Percentiles rank a stretch among this genome's conserved stretches.
phyloP scores from a whole-genome alignment of 2,113 vertebrate genomes.

The Bujurquina vittata region DNA sequence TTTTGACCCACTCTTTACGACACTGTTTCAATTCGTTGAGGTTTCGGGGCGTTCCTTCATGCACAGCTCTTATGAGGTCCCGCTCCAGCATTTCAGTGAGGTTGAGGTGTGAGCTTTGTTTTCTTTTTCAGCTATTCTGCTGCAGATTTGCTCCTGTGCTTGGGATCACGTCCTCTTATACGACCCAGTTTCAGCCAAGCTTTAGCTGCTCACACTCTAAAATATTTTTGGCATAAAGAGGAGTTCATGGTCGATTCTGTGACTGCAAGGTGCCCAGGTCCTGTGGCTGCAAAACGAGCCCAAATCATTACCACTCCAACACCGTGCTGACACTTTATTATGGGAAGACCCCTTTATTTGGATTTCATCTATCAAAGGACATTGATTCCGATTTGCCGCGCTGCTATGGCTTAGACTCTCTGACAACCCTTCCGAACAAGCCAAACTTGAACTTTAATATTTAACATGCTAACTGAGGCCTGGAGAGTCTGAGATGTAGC shows the following conservation, averaged over 20 bases:
- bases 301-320: not conserved
- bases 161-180: not conserved
- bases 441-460: not conserved
- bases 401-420: not conserved
- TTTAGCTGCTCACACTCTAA: not conserved
- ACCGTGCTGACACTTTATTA: not conserved
- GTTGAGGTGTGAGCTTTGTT: not conserved
- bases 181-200: not conserved
- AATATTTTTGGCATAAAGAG: not conserved
- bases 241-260: accelerated
- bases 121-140: not conserved
- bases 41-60: not conserved
- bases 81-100: not conserved
- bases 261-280: not conserved
- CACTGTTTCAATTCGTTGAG: not conserved
- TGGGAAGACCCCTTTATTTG: not conserved
- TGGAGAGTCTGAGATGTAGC: accelerated
- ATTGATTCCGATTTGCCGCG: not conserved
- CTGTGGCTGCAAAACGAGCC: not conserved
- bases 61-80: not conserved
- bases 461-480: accelerated
- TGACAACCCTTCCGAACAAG: not conserved
- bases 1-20: not conserved
- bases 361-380: not conserved
- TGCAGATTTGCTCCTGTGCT: not conserved